Evolutionary conservation across 2,797 vertebrate species (phyloP), one percentile per base, ranked within the genome.

Genomic region (Pelodytes ibericus): DNA sequence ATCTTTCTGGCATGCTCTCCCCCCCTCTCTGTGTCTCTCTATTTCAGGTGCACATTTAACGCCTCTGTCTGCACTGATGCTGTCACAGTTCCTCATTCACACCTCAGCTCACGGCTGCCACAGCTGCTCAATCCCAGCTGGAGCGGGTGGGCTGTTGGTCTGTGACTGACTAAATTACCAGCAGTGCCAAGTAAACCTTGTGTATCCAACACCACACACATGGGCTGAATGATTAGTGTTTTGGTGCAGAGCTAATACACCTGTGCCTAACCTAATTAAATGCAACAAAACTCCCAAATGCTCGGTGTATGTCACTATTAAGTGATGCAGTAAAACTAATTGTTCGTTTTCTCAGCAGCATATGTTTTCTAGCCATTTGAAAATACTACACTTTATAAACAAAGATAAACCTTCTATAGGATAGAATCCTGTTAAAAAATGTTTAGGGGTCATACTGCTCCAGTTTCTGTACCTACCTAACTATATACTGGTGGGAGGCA

Each of bases 31-130:
- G 2, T 30, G 8, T 51, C n/a, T 3, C 27, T 49, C 16, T 51
- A 29, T 29, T 7, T 18, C 33, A 11, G 20, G 1, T 22, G 16
- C 8, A 26, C 24, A 27, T 9, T 18, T 74, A 44, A 20, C 60
- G 13, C 60, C 47, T 56, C 20, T 13, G 27, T 41, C 27, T 71
- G 66, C 33, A 49, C 70, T 72, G 27, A 73, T 51, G 58, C 61
- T 74, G 72, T 66, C 72, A 58, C 30, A 41, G 22, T 3, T 31
- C 18, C 49, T 66, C 49, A 74, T 51, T 74, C 63, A 53, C 72
- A 47, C 49, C 51, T 74, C 72, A 58, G 2, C 10, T 39, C 25
- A 39, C 51, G 5, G 59, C 71, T 70, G 27, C n/a, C n/a, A n/a
- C n/a, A 58, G 70, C 39, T 11, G 41, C 57, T 22, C n/a, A 49